These are phyloP conservation scores for Hypomecis atomaria DNA, from an alignment of 2,888 invertebrate genomes.

Conservation along the genomic window DNA sequence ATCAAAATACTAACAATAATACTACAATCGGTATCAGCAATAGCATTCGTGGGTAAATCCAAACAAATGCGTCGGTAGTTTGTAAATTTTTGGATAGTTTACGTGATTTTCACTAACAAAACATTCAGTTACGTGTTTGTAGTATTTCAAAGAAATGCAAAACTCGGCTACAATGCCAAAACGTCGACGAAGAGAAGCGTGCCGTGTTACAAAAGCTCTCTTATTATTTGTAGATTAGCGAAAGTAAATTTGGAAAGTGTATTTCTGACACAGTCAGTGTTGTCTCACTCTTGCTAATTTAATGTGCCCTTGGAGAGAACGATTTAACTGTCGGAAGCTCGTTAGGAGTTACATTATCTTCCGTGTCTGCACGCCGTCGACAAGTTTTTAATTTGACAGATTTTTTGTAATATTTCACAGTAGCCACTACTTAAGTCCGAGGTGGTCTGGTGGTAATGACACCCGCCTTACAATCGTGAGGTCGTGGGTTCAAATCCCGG, in stretches of 20 bases:
- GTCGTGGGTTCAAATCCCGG: no score
- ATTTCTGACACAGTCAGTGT: constrained; percentile 4
- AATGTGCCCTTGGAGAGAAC: not conserved
- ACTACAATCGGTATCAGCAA: no score
- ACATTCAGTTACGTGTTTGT: constrained; percentile 1
- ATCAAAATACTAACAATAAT: no score
- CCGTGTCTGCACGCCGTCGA: not conserved
- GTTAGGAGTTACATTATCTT: not conserved
- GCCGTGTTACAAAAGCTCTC: not conserved
- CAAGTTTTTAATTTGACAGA: not conserved
- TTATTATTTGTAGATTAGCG: not conserved
- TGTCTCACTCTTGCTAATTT: constrained; percentile 3
- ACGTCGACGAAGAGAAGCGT: constrained; percentile 1
- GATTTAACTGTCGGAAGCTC: not conserved
- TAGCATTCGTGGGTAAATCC: no score
- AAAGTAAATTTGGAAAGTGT: constrained; percentile 1
- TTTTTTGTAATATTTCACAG: not conserved
- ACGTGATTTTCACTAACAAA: not conserved
- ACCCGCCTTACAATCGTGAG: no score
- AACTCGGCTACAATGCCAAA: not conserved
- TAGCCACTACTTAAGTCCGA: no score
- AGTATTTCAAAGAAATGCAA: not conserved
- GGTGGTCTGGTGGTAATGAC: no score
- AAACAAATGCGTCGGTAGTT: no score
- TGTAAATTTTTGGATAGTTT: not conserved